Evolutionary conservation across 2,888 invertebrate species (phyloP).

Genomic region (Epinotia demarniana): DNA sequence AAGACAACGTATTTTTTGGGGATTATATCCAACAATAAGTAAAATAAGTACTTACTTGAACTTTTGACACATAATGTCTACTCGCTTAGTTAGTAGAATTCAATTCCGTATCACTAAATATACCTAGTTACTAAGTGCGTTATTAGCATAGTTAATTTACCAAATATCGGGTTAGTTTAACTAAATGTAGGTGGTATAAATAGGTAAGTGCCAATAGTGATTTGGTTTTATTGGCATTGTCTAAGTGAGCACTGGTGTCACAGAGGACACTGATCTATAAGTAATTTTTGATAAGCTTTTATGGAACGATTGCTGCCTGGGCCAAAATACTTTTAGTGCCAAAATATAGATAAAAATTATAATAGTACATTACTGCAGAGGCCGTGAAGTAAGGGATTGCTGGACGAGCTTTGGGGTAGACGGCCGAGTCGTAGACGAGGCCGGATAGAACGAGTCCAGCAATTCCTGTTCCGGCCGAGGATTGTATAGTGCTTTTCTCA

Average conservation of each 20-base stretch:
- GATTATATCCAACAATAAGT: background rate
- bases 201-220: constrained; percentile 18
- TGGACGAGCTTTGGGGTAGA: no score
- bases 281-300: constrained; percentile 46
- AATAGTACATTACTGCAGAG: no score
- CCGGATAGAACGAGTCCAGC: no score
- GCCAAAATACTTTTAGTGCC: background rate
- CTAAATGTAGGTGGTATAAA: background rate
- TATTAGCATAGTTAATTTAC: background rate
- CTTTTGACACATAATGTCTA: background rate
- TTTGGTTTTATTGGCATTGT: constrained; percentile 18
- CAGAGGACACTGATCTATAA: constrained; percentile 39
- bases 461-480: no score
- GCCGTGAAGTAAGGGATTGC: no score
- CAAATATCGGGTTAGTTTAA: constrained; percentile 7
- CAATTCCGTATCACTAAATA: background rate
- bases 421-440: no score
- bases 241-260: constrained; percentile 27
- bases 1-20: background rate
- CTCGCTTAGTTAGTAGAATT: background rate
- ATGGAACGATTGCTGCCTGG: constrained; percentile 26
- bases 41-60: constrained; percentile 5
- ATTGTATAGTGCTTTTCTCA: no score
- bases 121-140: background rate
- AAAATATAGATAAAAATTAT: no score